Evolutionary conservation across 1,140 invertebrate species (phyloP), one percentile per base, ranked within the genome.

Genomic region (Amyelois transitella): DNA sequence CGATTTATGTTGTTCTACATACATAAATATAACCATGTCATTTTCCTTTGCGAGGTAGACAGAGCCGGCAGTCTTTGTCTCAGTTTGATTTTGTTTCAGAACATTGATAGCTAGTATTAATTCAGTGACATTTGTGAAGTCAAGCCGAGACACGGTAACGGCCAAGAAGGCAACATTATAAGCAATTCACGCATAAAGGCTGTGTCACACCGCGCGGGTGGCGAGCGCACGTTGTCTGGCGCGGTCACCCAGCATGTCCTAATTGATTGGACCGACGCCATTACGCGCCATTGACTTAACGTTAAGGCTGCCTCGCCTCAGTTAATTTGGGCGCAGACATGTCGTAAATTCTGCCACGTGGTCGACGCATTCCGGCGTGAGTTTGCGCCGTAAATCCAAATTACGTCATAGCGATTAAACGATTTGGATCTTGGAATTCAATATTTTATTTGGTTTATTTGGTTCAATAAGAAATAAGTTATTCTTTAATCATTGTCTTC

Each of bases 191-290:
- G 45, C 45, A 21, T 48, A 48, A 48, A 7, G 45, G 20, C 45
- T 21, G 18, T 19, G 20, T 48, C 45, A 48, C 45, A 48, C 8
- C 21, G 45, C 32, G 32, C 45, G 45, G 45, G 45, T 48, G 45
- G 45, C 19, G 10, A 8, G n/a, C 32, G 12, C 32, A 14, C n/a
- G 45, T 48, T 48, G 45, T 48, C 45, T 17, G 12, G 45, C 45
- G 20, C 32, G 32, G 32, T 38, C 32, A n/a, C 12, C 12, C 45
- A 14, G 43, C 20, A 21, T 48, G 45, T n/a, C 45, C 20, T 48
- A 48, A 78, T 78, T 73, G 73, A 75, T 75, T 66, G 58, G 62
- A 66, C 66, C 56, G 63, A 55, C 57, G 62, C 58, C 63, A 68
- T 72, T 66, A 64, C 67, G 64, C 66, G 53, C 59, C 62, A 63